phyloP scores from a whole-genome alignment of 1,140 invertebrate genomes.

The Chionoecetes opilio region DNA sequence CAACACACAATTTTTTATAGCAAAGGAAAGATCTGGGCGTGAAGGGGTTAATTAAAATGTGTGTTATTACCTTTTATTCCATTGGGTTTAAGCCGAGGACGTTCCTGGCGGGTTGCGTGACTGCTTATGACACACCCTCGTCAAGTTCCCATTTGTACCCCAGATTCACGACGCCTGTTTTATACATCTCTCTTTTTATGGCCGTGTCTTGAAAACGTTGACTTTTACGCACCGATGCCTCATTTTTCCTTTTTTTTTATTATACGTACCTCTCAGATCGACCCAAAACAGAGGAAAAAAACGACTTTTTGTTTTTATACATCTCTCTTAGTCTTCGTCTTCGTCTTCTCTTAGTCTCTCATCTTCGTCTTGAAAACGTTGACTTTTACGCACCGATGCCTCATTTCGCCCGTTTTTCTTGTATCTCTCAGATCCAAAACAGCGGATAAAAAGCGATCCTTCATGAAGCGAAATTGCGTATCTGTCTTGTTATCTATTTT shows the following conservation, averaged over 20 bases:
- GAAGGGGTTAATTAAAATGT: no score
- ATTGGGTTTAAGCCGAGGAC: no score
- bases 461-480: neutral
- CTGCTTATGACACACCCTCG: neutral
- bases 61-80: no score
- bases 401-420: neutral
- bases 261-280: neutral
- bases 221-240: slow-evolving; percentile 2
- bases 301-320: no score
- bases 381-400: slow-evolving; percentile 1
- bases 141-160: neutral
- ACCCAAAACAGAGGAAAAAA: neutral
- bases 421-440: neutral
- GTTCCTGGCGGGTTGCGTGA: neutral
- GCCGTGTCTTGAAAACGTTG: slow-evolving; percentile 11
- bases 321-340: no score
- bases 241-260: neutral
- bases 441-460: neutral
- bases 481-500: neutral
- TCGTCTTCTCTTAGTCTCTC: no score
- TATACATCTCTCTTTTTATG: no score
- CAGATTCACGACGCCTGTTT: neutral
- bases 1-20: no score
- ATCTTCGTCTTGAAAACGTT: neutral
- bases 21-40: no score